Base-by-base conservation (phyloP, 2,797 vertebrate species). In the Acipenser transmontanus region DNA sequence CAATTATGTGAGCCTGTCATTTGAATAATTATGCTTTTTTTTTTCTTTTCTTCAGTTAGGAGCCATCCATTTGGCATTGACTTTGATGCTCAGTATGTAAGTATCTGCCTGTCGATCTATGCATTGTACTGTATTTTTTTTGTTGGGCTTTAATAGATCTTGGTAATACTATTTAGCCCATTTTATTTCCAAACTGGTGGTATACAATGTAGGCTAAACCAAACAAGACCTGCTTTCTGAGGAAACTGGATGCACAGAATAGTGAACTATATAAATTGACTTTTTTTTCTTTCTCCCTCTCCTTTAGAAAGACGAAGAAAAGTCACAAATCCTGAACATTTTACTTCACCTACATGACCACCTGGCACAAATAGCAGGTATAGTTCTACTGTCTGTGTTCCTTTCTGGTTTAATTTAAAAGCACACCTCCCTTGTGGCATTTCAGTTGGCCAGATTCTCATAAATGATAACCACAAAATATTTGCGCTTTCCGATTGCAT, bases 261-360 rank as follows among this genome's bases (percentile, higher is more conserved):
- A 34, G 34, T 34, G 34, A 34, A 34, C 34, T 34, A 34, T 34
- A 34, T 34, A 1, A 34, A 34, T 61, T 12, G 6, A 51, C 17
- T 64, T 50, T 62, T 10, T 10, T 6, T 17, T 60, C 62, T 71
- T 68, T 50, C 14, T 20, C 8, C 8, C 66, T 59, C 1, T 49
- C 63, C 48, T 14, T 66, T 69, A 10, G 96, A 75, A 73, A 67
- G 77, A 80, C 69, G 70, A 77, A 71, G 82, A 92, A 56, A 86
- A 89, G 81, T 89, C 90, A 76, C 68, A 82, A 54, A 92, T 98
- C 78, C 89, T 97, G 75, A 93, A 90, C 72, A 91, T 95, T 71
- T 86, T 99, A 68, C 91, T 96, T 73, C 91, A 82, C 70, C 92
- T 99, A 63, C 96, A 99, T 64, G 93, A 98, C 76, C 93, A 95